Evolutionary conservation across 2,888 invertebrate genomes (phyloP), one percentile per base, ranked within the genome.

Genomic region (Flexamia atlantica): DNA sequence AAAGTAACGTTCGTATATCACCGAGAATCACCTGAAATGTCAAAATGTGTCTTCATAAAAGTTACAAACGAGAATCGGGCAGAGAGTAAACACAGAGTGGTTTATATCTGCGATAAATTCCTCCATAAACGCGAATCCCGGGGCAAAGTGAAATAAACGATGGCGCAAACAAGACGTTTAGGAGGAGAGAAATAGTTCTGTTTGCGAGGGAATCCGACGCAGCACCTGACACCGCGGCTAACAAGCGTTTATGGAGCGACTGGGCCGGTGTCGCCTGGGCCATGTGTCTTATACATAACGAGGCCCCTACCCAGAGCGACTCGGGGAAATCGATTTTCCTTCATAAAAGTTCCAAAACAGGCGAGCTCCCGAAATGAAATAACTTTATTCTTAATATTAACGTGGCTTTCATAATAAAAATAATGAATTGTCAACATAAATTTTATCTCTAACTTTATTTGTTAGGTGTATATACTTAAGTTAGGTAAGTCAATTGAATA

Each of bases 61-160:
- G 57, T 57, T 7, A 23, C 23, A 57, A 20, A 57, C 20, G 23
- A 20, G 57, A 57, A 7, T 1, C 64, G 14, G 17, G 28, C 12
- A 4, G 2, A 12, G 64, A 30, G 64, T 64, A 64, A 64, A 64
- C 30, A 53, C 28, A 14, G 64, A 4, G 28, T 64, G 14, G 28
- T 64, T 64, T 64, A 64, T 64, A 64, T 28, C 28, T 28, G 64
- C 64, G 14, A 70, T 70, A 70, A 70, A 70, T 70, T 40, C n/a
- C 28, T 36, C 36, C 36, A 70, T 70, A 40, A 36, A 40, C 64
- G 25, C 9, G 64, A 64, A 64, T 64, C 64, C 64, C 64, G 17
- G 57, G 17, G 28, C 30, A 64, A 30, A 64, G 70, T 70, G 70
- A 70, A 70, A 70, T 70, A 70, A 70, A 70, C 32, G 68, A 68